Evolutionary conservation across 2,797 vertebrate species (phyloP).

Genomic region (Prunella strophiata): DNA sequence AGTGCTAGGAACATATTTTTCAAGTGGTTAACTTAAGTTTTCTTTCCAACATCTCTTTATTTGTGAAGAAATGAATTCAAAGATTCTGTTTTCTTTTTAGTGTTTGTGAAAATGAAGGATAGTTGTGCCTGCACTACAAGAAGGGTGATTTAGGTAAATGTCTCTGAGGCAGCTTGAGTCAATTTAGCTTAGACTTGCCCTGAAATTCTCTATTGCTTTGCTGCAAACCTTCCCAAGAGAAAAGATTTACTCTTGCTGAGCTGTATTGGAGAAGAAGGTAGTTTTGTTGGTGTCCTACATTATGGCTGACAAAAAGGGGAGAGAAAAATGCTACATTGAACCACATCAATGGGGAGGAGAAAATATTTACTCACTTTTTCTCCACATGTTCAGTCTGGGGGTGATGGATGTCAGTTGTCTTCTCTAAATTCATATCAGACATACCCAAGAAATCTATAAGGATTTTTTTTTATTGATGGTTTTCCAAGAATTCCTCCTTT

Average conservation of each 20-base stretch:
- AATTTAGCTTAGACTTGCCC: constrained; percentile 34
- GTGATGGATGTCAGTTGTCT: not conserved
- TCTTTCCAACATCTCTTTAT: constrained; percentile 13
- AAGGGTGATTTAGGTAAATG: constrained; percentile 51
- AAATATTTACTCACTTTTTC: not conserved
- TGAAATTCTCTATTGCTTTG: constrained; percentile 39
- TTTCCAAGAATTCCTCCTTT: constrained; percentile 1
- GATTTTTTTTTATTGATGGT: not conserved
- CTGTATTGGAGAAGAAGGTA: not conserved
- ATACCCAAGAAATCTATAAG: not conserved
- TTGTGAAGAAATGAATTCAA: constrained; percentile 19
- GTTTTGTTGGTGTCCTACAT: not conserved
- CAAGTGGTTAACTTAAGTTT: constrained; percentile 35
- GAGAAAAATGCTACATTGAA: not conserved
- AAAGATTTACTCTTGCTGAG: constrained; percentile 34
- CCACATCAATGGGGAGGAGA: not conserved
- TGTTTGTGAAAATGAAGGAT: constrained; percentile 52
- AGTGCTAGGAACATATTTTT: constrained; percentile 21
- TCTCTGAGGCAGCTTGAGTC: constrained; percentile 24
- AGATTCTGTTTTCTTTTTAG: constrained; percentile 40
- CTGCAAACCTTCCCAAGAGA: constrained; percentile 1
- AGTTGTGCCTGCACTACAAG: constrained; percentile 30
- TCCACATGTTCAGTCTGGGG: not conserved
- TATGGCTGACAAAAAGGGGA: not conserved
- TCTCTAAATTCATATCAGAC: not conserved